Evolutionary conservation across 1,140 invertebrate genomes (phyloP).

Genomic region (Linepithema humile): DNA sequence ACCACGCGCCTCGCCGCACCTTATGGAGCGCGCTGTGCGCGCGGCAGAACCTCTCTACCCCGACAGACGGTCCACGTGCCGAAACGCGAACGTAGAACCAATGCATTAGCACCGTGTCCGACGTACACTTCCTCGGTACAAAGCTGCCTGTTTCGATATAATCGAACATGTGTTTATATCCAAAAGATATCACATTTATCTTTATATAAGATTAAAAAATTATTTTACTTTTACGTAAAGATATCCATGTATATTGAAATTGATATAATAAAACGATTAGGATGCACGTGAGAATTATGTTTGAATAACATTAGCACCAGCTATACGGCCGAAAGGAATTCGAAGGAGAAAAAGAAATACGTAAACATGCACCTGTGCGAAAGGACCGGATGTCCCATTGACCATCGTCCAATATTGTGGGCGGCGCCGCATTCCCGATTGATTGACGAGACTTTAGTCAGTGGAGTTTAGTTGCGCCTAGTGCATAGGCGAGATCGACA

Average conservation of each 20-base stretch:
- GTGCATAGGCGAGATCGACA: conserved; percentile 57
- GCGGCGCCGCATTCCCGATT: conserved; percentile 53
- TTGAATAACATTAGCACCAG: conserved; percentile 31
- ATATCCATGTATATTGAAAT: neutral
- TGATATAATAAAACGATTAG: neutral
- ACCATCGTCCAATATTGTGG: conserved; percentile 70
- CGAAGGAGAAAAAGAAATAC: conserved; percentile 51
- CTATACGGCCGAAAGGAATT: neutral
- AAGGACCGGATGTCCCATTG: conserved; percentile 74
- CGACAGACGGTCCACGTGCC: conserved; percentile 81
- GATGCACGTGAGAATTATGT: neutral
- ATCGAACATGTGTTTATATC: neutral
- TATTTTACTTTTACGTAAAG: neutral
- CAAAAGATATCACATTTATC: neutral
- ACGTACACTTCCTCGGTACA: conserved; percentile 37
- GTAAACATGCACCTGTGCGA: conserved; percentile 67
- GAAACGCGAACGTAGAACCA: conserved; percentile 73
- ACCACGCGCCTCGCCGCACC: conserved; percentile 70
- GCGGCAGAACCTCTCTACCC: conserved; percentile 56
- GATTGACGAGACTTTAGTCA: conserved; percentile 74
- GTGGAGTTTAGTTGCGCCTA: conserved; percentile 71
- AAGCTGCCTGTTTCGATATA: neutral
- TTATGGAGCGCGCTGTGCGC: conserved; percentile 65
- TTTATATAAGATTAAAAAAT: neutral
- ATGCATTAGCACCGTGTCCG: conserved; percentile 77